Evolutionary conservation across 2,113 vertebrate species (phyloP).

Genomic region (Illadopsis cleaveri): DNA sequence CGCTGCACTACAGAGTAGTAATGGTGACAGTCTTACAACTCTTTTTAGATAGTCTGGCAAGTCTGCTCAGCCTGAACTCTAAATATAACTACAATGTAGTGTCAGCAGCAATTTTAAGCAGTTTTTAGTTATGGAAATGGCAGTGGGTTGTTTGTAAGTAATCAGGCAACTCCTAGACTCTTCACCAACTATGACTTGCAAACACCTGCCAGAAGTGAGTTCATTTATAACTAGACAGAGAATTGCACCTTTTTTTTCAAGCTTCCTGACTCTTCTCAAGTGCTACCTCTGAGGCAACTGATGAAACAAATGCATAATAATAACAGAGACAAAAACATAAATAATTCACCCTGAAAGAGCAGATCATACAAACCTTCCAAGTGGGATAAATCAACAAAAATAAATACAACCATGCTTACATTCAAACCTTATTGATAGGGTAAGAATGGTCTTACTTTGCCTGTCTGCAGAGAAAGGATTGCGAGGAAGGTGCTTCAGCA

Average conservation of each 20-base stretch:
- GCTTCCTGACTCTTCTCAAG: neutral
- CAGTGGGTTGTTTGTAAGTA: neutral
- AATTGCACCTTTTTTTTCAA: neutral
- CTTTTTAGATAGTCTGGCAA: neutral
- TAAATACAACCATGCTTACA: neutral
- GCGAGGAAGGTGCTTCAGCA: neutral
- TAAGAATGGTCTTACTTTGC: neutral
- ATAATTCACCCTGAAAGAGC: neutral
- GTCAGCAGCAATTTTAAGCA: neutral
- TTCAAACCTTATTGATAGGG: neutral
- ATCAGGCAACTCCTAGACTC: neutral
- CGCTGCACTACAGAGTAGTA: accelerated
- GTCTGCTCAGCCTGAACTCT: neutral
- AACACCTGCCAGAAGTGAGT: neutral
- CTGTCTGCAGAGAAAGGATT: neutral
- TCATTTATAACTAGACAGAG: neutral
- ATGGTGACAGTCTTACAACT: neutral
- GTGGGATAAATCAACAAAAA: neutral
- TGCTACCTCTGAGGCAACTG: neutral
- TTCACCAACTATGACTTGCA: neutral
- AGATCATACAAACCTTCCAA: neutral
- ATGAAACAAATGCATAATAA: neutral
- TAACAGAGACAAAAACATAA: neutral
- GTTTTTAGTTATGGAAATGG: neutral
- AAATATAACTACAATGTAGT: neutral